phyloP scores from a whole-genome alignment of 2,888 invertebrate species.

The Dasysyrphus tricinctus region DNA sequence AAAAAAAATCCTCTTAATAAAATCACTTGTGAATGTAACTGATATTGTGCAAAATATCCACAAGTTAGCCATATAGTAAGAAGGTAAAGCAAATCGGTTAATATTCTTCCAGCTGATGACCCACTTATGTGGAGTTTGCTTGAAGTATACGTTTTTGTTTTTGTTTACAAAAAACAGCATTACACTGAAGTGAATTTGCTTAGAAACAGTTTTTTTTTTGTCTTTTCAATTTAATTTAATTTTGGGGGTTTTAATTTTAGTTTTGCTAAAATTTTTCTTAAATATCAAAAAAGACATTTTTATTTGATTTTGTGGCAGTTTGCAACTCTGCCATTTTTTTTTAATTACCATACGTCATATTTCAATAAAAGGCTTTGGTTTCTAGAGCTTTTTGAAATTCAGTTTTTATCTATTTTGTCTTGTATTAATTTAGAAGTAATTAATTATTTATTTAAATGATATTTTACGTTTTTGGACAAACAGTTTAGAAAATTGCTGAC shows the following conservation, averaged over 20 bases:
- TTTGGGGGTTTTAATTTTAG: not conserved
- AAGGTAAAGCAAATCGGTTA: slow-evolving; percentile 9
- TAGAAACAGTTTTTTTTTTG: not conserved
- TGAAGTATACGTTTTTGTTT: slow-evolving; percentile 1
- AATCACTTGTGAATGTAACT: not conserved
- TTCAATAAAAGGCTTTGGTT: too few relatives aligned
- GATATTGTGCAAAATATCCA: slow-evolving; percentile 6
- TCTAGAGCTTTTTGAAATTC: too few relatives aligned
- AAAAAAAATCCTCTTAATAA: not conserved
- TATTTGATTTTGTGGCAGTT: too few relatives aligned
- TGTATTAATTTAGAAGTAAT: too few relatives aligned
- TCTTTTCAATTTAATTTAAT: not conserved
- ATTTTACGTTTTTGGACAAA: too few relatives aligned
- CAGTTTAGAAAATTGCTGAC: too few relatives aligned
- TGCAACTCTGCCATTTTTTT: too few relatives aligned
- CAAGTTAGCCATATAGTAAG: not conserved
- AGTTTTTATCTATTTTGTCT: too few relatives aligned
- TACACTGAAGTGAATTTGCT: not conserved
- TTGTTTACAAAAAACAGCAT: slow-evolving; percentile 7
- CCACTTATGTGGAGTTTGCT: not conserved
- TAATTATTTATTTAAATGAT: too few relatives aligned
- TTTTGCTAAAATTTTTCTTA: not conserved
- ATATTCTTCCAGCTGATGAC: slow-evolving; percentile 25
- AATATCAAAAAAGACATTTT: too few relatives aligned
- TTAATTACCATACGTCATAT: too few relatives aligned